phyloP scores from a whole-genome alignment of 1,140 invertebrate genomes.

The Branchinecta lynchi region DNA sequence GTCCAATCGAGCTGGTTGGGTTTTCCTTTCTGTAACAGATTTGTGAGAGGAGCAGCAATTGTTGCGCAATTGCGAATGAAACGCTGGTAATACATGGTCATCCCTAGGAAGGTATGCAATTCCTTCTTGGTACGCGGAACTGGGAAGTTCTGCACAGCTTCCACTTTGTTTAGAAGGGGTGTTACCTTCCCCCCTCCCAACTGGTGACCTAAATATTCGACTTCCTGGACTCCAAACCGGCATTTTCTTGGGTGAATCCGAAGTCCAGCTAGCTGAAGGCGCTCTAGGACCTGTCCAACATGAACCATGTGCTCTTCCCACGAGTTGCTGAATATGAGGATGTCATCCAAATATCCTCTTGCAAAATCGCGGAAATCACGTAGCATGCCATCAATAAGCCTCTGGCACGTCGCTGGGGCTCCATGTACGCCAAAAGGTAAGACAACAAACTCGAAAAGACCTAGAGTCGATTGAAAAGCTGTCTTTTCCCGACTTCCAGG shows the following conservation, averaged over 20 bases:
- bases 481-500: slow-evolving; percentile 31
- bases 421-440: slow-evolving; percentile 36
- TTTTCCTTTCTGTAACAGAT: slow-evolving; percentile 22
- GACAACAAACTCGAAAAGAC: slow-evolving; percentile 31
- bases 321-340: slow-evolving; percentile 29
- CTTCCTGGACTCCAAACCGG: slow-evolving; percentile 7
- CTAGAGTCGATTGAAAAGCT: slow-evolving; percentile 29
- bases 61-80: slow-evolving; percentile 24
- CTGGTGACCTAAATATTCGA: slow-evolving; percentile 19
- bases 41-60: slow-evolving; percentile 22
- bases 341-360: slow-evolving; percentile 34
- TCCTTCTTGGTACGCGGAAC: too few species aligned
- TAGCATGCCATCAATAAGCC: slow-evolving; percentile 29
- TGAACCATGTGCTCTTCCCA: slow-evolving; percentile 30
- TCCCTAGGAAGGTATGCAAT: slow-evolving; percentile 18
- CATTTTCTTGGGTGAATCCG: slow-evolving; percentile 16
- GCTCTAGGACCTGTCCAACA: slow-evolving; percentile 26
- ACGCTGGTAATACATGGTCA: slow-evolving; percentile 17
- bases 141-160: slow-evolving; percentile 19
- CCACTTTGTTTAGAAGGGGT: slow-evolving; percentile 16
- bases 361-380: slow-evolving; percentile 21
- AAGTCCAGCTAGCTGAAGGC: slow-evolving; percentile 22
- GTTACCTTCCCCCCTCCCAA: slow-evolving; percentile 13
- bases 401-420: slow-evolving; percentile 32
- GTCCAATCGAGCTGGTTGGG: slow-evolving; percentile 17